Percentiles rank a stretch among this genome's conserved stretches.
phyloP scores from a whole-genome alignment of 2,888 invertebrate genomes.

The Ecliptopera silaceata region DNA sequence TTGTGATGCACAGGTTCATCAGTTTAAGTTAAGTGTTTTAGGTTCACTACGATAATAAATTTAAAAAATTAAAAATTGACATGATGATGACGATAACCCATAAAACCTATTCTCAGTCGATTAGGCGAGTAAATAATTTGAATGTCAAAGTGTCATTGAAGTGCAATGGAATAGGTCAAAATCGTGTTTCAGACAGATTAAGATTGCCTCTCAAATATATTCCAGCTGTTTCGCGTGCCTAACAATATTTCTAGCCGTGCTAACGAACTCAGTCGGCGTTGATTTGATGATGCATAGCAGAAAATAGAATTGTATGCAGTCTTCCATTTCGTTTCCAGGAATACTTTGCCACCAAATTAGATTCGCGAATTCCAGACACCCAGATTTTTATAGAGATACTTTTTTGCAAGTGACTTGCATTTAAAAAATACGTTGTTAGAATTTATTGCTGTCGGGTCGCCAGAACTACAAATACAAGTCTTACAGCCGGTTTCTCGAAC shows the following conservation, averaged over 20 bases:
- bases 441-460: conserved; percentile 8
- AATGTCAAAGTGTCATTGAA: conserved; percentile 20
- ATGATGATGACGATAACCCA: too few relatives aligned
- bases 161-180: conserved; percentile 26
- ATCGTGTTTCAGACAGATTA: conserved; percentile 26
- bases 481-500: too few relatives aligned
- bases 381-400: conserved; percentile 1
- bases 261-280: conserved; percentile 41
- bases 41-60: too few relatives aligned
- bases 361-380: conserved; percentile 28
- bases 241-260: conserved; percentile 28
- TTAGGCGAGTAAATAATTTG: conserved; percentile 19
- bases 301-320: conserved; percentile 41
- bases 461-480: neutral
- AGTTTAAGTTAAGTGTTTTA: too few relatives aligned
- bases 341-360: conserved; percentile 35
- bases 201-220: conserved; percentile 10
- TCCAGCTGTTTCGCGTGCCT: conserved; percentile 21
- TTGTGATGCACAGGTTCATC: neutral
- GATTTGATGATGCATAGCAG: conserved; percentile 36
- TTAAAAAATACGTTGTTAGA: conserved; percentile 16
- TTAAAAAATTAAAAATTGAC: too few relatives aligned
- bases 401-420: conserved; percentile 28
- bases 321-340: conserved; percentile 33
- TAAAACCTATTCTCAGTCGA: too few relatives aligned